Base-by-base conservation (phyloP, 2,797 vertebrate species). In the Rhinichthys osculus region DNA sequence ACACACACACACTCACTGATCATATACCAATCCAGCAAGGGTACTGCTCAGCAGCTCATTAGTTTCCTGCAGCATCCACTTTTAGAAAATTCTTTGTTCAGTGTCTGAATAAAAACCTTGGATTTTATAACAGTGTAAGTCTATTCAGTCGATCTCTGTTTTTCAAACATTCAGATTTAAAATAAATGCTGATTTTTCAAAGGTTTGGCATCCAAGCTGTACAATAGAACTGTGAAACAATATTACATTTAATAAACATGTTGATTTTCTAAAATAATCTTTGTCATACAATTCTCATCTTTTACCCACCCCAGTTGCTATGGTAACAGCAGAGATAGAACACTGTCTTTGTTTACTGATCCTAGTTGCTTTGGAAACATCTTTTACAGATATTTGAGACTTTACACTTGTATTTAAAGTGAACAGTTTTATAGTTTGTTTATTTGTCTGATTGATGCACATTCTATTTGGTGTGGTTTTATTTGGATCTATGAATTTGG, bases 271-370 rank as follows among this genome's bases (percentile, higher is more conserved):
- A 21, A 66, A 14, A 30, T 3, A 21, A 13, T 40, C 35, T 38
- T 19, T 33, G 40, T 27, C 9, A 79, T 40, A 33, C 8, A 33
- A 7, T 23, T 23, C 8, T 30, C n/a, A 7, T 19, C 16, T 33
- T 19, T 77, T 69, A 5, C 30, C 82, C 72, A 57, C 2, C 64
- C 62, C 16, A 42, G 83, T 84, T 84, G 64, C 73, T 54, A 70
- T 84, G 83, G 83, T 14, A 84, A 84, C 83, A 85, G 17, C 62
- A 84, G 27, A 40, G 23, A n/a, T 35, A 16, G 62, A 69, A 30
- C 27, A 17, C 30, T 44, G 16, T 83, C 59, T 78, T 69, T 77
- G 59, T 84, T 66, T 57, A 78, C 50, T 9, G 62, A 76, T 84
- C 74, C 23, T 16, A 23, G 73, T 70, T 78, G 47, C 64, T 70